Conservation (phyloP, 2,113 vertebrate species). For the Pseudorectes ferrugineus region DNA sequence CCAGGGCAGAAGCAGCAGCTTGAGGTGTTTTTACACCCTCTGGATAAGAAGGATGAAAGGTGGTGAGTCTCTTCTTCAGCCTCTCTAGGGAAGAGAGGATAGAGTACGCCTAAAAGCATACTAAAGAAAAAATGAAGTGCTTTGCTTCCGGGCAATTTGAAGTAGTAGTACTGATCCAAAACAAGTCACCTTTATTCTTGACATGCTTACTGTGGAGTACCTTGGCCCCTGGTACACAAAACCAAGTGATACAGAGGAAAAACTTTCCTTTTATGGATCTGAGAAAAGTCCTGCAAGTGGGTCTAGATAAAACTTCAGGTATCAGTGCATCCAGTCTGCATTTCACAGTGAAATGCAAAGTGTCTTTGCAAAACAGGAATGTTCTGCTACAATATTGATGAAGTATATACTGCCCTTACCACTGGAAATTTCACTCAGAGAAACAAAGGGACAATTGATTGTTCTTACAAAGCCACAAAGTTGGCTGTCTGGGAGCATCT, state of each 20-base stretch:
- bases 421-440: background rate
- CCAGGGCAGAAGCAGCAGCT: background rate
- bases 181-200: background rate
- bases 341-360: background rate
- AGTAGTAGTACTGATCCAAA: background rate
- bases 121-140: background rate
- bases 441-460: background rate
- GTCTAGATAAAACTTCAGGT: background rate
- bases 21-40: background rate
- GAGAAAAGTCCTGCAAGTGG: background rate
- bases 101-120: background rate
- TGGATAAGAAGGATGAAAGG: background rate
- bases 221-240: background rate
- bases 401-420: background rate
- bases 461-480: background rate
- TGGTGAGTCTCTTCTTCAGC: background rate
- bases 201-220: fast-evolving
- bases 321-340: background rate
- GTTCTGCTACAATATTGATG: background rate
- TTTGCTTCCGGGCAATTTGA: background rate
- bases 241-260: background rate
- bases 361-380: background rate
- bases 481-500: background rate
- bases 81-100: background rate
- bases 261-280: background rate